A percentile compares a stretch with the other conserved stretches of the same genome.
Evolutionary conservation across 2,113 vertebrate genomes (phyloP).

Genomic region (Lagopus leucura): DNA sequence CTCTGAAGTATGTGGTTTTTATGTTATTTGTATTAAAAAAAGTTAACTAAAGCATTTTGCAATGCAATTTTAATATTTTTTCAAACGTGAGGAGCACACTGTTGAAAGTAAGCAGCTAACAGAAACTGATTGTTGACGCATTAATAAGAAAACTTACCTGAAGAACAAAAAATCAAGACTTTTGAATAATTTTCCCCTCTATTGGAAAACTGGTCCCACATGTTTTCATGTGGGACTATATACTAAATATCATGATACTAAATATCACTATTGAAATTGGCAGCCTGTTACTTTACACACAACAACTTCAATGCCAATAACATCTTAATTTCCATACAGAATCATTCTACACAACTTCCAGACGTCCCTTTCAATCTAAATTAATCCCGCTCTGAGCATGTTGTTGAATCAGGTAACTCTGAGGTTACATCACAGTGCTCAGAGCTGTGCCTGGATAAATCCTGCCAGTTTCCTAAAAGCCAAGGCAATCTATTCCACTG

Average conservation of each 20-base stretch:
- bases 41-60: neutral
- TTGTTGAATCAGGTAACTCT: rapidly evolving
- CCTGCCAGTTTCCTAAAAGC: neutral
- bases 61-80: neutral
- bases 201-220: neutral
- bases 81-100: neutral
- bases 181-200: neutral
- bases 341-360: neutral
- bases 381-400: neutral
- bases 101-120: neutral
- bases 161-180: neutral
- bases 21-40: neutral
- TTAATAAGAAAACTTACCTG: neutral
- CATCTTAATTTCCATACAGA: neutral
- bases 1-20: neutral
- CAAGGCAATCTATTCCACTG: neutral
- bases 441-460: neutral
- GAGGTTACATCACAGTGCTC: neutral
- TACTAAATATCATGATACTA: neutral
- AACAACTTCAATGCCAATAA: neutral
- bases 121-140: neutral
- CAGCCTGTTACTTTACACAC: neutral
- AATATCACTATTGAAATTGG: neutral
- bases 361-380: neutral
- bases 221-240: too few relatives aligned